Percentiles rank a stretch among this genome's conserved stretches.
Evolutionary conservation across 2,797 vertebrate species (phyloP).

Genomic region (Lagocephalus sceleratus): DNA sequence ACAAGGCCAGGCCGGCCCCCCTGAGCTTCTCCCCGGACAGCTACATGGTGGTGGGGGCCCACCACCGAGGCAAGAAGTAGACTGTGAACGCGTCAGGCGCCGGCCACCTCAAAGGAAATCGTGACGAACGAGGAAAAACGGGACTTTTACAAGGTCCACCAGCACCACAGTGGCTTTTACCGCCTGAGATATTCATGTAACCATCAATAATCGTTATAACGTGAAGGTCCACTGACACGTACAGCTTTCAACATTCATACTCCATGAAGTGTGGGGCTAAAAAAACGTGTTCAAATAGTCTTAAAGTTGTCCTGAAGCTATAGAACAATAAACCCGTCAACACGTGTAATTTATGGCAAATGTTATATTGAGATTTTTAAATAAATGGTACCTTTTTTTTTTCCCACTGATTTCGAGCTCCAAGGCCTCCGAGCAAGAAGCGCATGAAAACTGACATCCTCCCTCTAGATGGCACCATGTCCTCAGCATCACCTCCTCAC

Average conservation of each 20-base stretch:
- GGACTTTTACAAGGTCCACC: not conserved
- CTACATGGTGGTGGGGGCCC: slow-evolving; percentile 93
- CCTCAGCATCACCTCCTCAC: slow-evolving; percentile 48
- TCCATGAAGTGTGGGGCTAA: too few species aligned
- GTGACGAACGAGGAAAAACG: not conserved
- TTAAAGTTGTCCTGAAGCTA: slow-evolving; percentile 2
- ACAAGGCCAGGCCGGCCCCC: slow-evolving; percentile 75
- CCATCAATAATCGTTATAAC: not conserved
- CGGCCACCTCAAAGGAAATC: slow-evolving; percentile 2
- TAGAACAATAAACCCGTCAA: slow-evolving; percentile 1
- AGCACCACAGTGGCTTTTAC: not conserved
- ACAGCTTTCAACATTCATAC: too few species aligned
- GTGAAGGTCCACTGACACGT: too few species aligned
- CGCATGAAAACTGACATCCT: slow-evolving; percentile 12
- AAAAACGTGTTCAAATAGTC: slow-evolving; percentile 3
- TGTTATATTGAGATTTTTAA: too few species aligned
- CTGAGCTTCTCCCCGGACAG: slow-evolving; percentile 86
- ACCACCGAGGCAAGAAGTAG: slow-evolving; percentile 82
- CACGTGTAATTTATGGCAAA: not conserved
- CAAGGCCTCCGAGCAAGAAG: not conserved
- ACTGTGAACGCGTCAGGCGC: not conserved
- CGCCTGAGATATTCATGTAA: not conserved
- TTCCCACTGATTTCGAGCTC: not conserved
- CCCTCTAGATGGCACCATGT: slow-evolving; percentile 73
- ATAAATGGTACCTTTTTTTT: not conserved